Percentiles rank a stretch among this genome's conserved stretches.
Evolutionary conservation across 2,888 invertebrate genomes (phyloP).

Genomic region (Ernsta delagoae): DNA sequence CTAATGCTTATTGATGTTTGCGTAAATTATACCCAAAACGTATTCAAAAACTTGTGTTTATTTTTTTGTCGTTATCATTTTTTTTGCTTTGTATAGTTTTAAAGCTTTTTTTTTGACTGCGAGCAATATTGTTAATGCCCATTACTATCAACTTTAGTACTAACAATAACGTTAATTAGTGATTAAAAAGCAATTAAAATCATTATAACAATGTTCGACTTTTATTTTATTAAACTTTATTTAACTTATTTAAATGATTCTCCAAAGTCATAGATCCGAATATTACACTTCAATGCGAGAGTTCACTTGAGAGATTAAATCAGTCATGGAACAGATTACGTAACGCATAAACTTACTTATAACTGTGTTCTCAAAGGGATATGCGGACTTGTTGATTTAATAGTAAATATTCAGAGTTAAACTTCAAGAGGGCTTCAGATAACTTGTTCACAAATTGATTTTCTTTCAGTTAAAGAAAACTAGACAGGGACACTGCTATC

Average conservation of each 20-base stretch:
- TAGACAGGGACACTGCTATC: slow-evolving; percentile 6
- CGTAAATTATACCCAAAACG: slow-evolving; percentile 17
- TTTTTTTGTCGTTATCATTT: background rate
- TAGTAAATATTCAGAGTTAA: slow-evolving; percentile 1
- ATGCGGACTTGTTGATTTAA: slow-evolving; percentile 23
- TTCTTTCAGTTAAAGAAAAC: slow-evolving; percentile 5
- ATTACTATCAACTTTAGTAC: background rate
- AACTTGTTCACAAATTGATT: slow-evolving; percentile 13
- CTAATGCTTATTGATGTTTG: slow-evolving; percentile 34
- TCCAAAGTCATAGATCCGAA: background rate
- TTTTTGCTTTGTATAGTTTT: no score
- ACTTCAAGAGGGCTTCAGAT: background rate
- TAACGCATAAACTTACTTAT: slow-evolving; percentile 11
- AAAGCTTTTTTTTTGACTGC: background rate
- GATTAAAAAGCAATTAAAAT: background rate
- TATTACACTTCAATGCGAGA: slow-evolving; percentile 9
- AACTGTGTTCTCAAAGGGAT: slow-evolving; percentile 11
- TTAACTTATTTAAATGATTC: slow-evolving; percentile 4
- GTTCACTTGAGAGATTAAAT: slow-evolving; percentile 23
- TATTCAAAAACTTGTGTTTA: slow-evolving; percentile 7
- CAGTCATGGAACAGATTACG: slow-evolving; percentile 15
- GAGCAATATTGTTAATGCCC: background rate
- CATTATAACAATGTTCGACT: slow-evolving; percentile 2
- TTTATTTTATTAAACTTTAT: slow-evolving; percentile 5
- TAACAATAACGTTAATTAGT: background rate